These are phyloP conservation scores for Leucophenga maculata DNA, from an alignment of 2,888 invertebrate genomes.

Conservation along the genomic window DNA sequence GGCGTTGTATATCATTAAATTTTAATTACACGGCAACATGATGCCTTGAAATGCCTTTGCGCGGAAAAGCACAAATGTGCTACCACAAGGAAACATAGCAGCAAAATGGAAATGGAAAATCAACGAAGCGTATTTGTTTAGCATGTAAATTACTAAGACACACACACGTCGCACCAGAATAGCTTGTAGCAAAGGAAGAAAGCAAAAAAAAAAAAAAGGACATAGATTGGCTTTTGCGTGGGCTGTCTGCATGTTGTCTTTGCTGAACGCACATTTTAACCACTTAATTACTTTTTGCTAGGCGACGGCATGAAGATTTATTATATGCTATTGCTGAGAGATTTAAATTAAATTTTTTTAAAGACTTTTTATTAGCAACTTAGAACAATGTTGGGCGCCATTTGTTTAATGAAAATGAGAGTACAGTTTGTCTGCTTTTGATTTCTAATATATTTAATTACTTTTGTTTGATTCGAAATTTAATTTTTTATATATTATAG, in stretches of 20 bases:
- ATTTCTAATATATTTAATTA: no score
- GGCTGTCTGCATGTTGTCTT: neutral
- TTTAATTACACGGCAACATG: constrained; percentile 30
- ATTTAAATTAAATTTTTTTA: no score
- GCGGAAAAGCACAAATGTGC: neutral
- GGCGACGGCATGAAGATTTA: neutral
- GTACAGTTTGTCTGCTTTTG: no score
- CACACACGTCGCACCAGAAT: neutral
- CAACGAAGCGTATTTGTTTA: constrained; percentile 25
- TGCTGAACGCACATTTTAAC: constrained; percentile 19
- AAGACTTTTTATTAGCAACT: no score
- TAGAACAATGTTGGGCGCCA: no score
- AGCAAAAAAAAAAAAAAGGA: neutral
- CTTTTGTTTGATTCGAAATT: no score
- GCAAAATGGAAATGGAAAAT: constrained; percentile 14
- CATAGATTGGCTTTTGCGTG: no score
- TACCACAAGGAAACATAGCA: neutral
- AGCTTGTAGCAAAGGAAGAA: neutral
- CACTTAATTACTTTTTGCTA: constrained; percentile 35
- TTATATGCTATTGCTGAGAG: neutral
- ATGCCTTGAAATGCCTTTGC: neutral
- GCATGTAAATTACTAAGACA: constrained; percentile 32
- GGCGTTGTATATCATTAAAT: constrained; percentile 29
- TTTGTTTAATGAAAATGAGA: no score
- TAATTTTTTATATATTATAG: no score